Conservation (phyloP, 2,888 invertebrate genomes). For the Lamellibrachia satsuma region DNA sequence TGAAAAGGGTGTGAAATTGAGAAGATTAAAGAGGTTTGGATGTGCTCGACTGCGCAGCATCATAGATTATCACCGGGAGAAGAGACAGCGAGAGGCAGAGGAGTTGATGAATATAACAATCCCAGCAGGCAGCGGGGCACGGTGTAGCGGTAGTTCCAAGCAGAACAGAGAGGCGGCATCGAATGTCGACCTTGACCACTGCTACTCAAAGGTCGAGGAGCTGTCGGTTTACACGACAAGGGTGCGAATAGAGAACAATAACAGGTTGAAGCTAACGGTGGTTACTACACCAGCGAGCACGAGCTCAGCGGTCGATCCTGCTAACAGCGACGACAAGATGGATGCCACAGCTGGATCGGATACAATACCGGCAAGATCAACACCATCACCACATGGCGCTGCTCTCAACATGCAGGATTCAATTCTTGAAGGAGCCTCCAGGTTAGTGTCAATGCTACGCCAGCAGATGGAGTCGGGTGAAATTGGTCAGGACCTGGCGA, state of each 20-base stretch:
- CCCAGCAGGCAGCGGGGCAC: neutral
- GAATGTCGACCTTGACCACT: neutral
- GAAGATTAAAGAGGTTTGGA: neutral
- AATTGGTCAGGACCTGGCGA: neutral
- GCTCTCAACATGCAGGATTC: neutral
- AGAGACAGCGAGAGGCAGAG: neutral
- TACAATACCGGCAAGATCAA: neutral
- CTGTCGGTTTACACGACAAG: neutral
- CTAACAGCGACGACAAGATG: neutral
- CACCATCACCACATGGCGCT: neutral
- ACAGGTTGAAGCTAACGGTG: neutral
- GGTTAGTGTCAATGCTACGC: neutral
- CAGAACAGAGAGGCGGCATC: neutral
- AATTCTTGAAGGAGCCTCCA: neutral
- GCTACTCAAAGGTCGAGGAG: neutral
- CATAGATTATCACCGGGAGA: neutral
- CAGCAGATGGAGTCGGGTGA: neutral
- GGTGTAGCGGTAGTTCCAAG: neutral
- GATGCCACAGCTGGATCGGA: neutral
- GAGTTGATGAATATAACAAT: neutral
- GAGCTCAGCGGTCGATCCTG: neutral
- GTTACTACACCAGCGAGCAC: neutral
- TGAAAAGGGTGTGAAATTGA: neutral
- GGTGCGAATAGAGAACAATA: neutral
- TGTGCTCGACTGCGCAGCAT: neutral